phyloP scores from a whole-genome alignment of 2,113 vertebrate species.

The Oryzias curvinotus region DNA sequence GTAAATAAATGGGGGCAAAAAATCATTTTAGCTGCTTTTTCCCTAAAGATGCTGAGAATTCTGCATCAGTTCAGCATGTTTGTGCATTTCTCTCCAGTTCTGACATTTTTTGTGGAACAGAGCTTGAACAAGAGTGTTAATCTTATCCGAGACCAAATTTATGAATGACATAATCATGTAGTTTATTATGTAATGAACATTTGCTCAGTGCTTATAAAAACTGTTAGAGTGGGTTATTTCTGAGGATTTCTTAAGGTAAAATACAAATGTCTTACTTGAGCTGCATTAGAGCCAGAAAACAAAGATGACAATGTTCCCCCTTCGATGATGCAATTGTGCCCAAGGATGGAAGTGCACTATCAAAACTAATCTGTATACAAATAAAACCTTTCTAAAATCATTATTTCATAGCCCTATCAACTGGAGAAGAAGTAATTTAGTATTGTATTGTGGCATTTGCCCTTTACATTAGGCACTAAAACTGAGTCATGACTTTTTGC shows the following conservation, averaged over 20 bases:
- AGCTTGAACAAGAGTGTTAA: not conserved
- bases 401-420: slow-evolving; percentile 57
- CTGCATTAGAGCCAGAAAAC: slow-evolving; percentile 4
- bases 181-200: not conserved
- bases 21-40: too few relatives aligned
- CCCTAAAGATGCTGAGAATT: too few relatives aligned
- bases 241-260: not conserved
- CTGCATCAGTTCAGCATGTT: too few relatives aligned
- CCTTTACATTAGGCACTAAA: slow-evolving; percentile 53
- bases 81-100: too few relatives aligned
- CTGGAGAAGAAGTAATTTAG: slow-evolving; percentile 46
- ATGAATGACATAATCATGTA: not conserved
- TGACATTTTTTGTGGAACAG: not conserved
- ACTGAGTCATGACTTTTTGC: slow-evolving; percentile 51
- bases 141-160: not conserved
- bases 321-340: slow-evolving; percentile 31
- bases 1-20: too few relatives aligned
- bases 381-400: slow-evolving; percentile 43
- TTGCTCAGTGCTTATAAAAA: not conserved
- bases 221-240: not conserved
- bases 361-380: slow-evolving; percentile 29
- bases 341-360: slow-evolving; percentile 38
- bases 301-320: slow-evolving; percentile 7
- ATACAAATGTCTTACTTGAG: not conserved
- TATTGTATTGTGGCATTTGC: slow-evolving; percentile 56